These are phyloP conservation scores for Endomychus coccineus DNA, from an alignment of 2,888 invertebrate species.

Conservation along the genomic window DNA sequence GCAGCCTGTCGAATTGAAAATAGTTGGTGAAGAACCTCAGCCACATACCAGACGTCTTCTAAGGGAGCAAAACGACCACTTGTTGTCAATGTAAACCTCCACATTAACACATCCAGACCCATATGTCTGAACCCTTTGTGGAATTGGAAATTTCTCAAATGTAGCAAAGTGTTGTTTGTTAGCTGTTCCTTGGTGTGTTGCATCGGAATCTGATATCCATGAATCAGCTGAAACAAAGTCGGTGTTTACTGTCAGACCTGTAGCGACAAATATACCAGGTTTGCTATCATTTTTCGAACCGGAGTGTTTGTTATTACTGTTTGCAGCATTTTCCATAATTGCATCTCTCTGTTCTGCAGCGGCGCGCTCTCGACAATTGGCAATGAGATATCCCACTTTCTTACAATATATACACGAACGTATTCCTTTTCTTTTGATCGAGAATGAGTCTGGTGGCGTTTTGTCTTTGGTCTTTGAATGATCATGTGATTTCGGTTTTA, in stretches of 20 bases:
- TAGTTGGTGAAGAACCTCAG: constrained; percentile 17
- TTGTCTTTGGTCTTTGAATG: constrained; percentile 16
- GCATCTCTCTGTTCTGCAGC: constrained; percentile 9
- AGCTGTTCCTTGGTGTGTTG: constrained; percentile 14
- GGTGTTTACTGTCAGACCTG: constrained; percentile 14
- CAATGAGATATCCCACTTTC: constrained; percentile 19
- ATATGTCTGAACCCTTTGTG: constrained; percentile 15
- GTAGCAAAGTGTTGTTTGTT: constrained; percentile 16
- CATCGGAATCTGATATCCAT: constrained; percentile 21
- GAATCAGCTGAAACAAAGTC: constrained; percentile 16
- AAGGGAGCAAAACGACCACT: constrained; percentile 16
- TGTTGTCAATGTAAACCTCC: constrained; percentile 9
- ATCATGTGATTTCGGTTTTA: constrained; percentile 13
- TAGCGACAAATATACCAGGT: constrained; percentile 19
- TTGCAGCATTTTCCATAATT: too few species aligned
- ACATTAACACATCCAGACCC: constrained; percentile 13
- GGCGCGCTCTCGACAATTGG: constrained; percentile 12
- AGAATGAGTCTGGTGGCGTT: constrained; percentile 6
- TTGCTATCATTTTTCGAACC: constrained; percentile 7
- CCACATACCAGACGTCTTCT: constrained; percentile 17
- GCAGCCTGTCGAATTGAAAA: constrained; percentile 22
- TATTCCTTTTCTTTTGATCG: constrained; percentile 12
- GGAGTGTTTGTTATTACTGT: constrained; percentile 8
- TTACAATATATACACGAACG: constrained; percentile 19
- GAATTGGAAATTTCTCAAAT: constrained; percentile 14